Conservation (phyloP, 2,888 invertebrate species). For the Nomada ruficornis region DNA sequence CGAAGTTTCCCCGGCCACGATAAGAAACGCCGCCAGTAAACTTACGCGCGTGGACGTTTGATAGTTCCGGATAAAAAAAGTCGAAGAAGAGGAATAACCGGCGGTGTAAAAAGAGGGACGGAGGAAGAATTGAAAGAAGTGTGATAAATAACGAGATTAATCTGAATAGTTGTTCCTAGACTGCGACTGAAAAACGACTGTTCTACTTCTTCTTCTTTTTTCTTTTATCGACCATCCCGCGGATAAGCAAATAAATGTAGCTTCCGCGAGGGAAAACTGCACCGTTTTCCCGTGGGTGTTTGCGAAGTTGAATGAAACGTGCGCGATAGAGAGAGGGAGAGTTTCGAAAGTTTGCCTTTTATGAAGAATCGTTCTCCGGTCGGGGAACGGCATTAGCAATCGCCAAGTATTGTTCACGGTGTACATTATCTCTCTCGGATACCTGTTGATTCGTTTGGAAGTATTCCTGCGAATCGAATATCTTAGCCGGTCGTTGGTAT, state of each 20-base stretch:
- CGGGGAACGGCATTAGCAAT: not conserved
- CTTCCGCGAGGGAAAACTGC: not conserved
- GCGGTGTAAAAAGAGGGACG: not conserved
- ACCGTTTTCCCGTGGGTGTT: not conserved
- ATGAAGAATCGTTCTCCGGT: not conserved
- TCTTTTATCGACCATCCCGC: too few relatives aligned
- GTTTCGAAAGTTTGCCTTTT: not conserved
- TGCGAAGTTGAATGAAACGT: not conserved
- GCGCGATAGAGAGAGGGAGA: not conserved
- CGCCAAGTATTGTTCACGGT: constrained; percentile 10
- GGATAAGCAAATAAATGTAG: constrained; percentile 1
- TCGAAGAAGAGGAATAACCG: too few relatives aligned
- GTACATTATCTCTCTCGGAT: not conserved
- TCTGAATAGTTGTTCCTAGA: not conserved
- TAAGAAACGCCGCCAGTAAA: not conserved
- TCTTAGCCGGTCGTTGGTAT: not conserved
- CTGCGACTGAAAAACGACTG: not conserved
- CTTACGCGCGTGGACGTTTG: not conserved
- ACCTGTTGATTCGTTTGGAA: constrained; percentile 29
- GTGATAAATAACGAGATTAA: not conserved
- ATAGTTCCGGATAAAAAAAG: not conserved
- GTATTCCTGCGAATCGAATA: not conserved
- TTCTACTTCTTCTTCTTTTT: not conserved
- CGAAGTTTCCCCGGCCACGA: not conserved
- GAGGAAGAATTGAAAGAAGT: not conserved